Evolutionary conservation across 2,888 invertebrate genomes (phyloP), one percentile per base, ranked within the genome.

Genomic region (Trissolcus brochymenae): DNA sequence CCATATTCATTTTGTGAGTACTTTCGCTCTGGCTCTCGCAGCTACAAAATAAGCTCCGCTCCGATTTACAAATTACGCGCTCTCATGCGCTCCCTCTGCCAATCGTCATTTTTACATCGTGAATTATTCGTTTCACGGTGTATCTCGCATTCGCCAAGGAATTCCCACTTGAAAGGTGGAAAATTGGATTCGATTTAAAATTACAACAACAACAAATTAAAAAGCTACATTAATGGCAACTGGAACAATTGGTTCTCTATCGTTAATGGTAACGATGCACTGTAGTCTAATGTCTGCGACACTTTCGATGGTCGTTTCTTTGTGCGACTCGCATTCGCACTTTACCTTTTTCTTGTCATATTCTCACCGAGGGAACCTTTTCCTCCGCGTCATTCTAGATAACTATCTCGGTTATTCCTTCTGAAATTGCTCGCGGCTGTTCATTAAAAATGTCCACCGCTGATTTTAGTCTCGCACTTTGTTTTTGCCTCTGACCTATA

Each of bases 191-290:
- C 11, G 14, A n/a, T 46, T 16, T 46, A 13, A 16, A 46, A 46
- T n/a, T 13, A n/a, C n/a, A n/a, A n/a, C n/a, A 16, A 16, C 4
- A 46, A 46, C n/a, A 46, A 46, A 9, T 46, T 7, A 16, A 6
- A 46, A 16, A 54, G 25, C 16, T 7, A 71, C 54, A 56, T 66
- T 49, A 61, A 74, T 46, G 62, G 81, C 83, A 84, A 87, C 84
- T 83, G 83, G 82, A 84, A 86, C 85, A 85, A 86, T 86, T 86
- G 86, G 86, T 85, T 35, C 82, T 83, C 84, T 82, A 84, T 86
- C 85, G 85, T 86, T 86, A 86, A 84, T 84, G 84, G 83, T 85
- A 86, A 86, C 86, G 85, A 85, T 84, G 82, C 82, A 79, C 40
- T 53, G 61, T 56, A 57, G 53, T 64, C 68, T 64, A 68, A 64